phyloP scores from a whole-genome alignment of 1,140 invertebrate genomes.

The Mycetomoellerius zeteki region DNA sequence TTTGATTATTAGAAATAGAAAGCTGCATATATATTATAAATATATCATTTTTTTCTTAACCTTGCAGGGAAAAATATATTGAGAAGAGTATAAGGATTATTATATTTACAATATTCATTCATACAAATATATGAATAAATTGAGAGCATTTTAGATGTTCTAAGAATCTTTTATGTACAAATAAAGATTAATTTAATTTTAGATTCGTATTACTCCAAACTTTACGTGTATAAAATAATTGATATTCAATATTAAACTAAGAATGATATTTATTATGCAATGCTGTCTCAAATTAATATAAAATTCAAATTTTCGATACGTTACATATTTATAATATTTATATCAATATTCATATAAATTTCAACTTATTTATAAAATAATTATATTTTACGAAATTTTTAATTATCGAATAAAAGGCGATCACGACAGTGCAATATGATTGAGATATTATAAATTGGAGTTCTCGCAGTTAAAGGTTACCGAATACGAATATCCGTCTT shows the following conservation, averaged over 20 bases:
- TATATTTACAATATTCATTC: background rate
- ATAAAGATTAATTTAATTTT: background rate
- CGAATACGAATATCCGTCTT: slow-evolving; percentile 27
- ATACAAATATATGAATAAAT: background rate
- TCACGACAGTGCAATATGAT: no score
- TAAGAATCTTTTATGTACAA: background rate
- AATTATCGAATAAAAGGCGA: background rate
- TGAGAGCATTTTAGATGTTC: background rate
- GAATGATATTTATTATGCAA: background rate
- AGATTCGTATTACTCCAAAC: background rate
- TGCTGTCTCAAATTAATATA: background rate
- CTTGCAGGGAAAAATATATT: background rate
- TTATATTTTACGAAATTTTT: background rate
- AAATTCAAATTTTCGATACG: background rate
- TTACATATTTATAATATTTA: background rate
- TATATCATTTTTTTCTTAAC: background rate
- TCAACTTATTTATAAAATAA: background rate
- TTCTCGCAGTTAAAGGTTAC: background rate
- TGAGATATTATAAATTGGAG: background rate
- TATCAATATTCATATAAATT: background rate
- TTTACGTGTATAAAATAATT: background rate
- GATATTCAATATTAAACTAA: background rate
- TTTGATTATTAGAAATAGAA: background rate
- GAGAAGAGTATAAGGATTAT: background rate
- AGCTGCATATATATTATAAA: background rate